phyloP scores from a whole-genome alignment of 2,888 invertebrate species.

The Saturnia pavonia region DNA sequence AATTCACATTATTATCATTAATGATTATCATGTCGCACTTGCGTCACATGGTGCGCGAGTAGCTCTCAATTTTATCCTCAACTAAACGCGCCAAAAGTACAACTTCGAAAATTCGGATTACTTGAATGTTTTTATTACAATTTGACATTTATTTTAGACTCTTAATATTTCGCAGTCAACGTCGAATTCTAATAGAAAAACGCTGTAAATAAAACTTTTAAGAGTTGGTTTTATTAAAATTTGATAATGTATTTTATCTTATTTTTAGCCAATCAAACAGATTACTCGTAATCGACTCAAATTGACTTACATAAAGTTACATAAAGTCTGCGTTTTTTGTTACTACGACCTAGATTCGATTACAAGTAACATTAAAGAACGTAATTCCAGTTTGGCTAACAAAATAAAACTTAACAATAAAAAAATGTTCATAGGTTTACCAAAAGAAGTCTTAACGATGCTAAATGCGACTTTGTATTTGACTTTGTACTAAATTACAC shows the following conservation, averaged over 20 bases:
- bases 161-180: too few relatives aligned
- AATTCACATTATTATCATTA: too few relatives aligned
- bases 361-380: neutral
- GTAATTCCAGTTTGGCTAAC: neutral
- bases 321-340: neutral
- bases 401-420: neutral
- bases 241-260: neutral
- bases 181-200: too few relatives aligned
- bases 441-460: neutral
- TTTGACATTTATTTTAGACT: too few relatives aligned
- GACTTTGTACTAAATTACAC: constrained; percentile 6
- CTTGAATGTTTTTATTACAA: too few relatives aligned
- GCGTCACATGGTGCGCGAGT: too few relatives aligned
- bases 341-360: neutral
- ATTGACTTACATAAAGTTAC: neutral
- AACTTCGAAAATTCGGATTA: too few relatives aligned
- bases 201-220: too few relatives aligned
- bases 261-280: neutral
- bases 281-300: neutral
- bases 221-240: constrained; percentile 3
- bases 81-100: too few relatives aligned
- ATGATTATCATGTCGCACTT: too few relatives aligned
- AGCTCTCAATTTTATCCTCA: too few relatives aligned
- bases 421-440: neutral
- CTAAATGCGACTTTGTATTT: neutral